phyloP scores from a whole-genome alignment of 2,888 invertebrate species.

The Venusia cambrica region DNA sequence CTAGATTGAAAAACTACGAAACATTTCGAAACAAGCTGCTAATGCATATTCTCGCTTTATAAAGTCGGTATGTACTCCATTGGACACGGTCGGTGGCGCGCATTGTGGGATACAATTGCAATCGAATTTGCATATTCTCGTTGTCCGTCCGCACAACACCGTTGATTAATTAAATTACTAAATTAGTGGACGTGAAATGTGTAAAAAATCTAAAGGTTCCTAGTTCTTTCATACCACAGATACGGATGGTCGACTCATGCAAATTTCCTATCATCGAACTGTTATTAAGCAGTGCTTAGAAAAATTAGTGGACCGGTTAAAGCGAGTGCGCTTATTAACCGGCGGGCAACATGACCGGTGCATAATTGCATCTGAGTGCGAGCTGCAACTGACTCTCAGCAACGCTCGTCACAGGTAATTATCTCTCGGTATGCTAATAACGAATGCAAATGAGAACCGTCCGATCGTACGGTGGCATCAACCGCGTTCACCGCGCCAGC shows the following conservation, averaged over 20 bases:
- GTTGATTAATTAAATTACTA: slow-evolving; percentile 65
- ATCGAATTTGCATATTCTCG: slow-evolving; percentile 70
- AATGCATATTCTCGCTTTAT: slow-evolving; percentile 58
- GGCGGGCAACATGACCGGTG: slow-evolving; percentile 45
- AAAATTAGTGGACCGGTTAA: slow-evolving; percentile 30
- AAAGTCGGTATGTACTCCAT: slow-evolving; percentile 46
- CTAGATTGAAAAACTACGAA: slow-evolving; percentile 27
- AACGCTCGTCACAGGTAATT: slow-evolving; percentile 66
- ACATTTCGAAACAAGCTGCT: slow-evolving; percentile 46
- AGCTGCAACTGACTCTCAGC: slow-evolving; percentile 45
- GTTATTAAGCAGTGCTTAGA: slow-evolving; percentile 34
- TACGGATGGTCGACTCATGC: slow-evolving; percentile 37
- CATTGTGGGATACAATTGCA: slow-evolving; percentile 67
- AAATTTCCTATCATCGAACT: slow-evolving; percentile 34
- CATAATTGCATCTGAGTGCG: slow-evolving; percentile 49
- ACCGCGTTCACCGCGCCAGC: slow-evolving; percentile 31
- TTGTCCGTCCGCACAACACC: slow-evolving; percentile 48
- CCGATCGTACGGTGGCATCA: slow-evolving; percentile 37
- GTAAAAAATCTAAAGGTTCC: slow-evolving; percentile 26
- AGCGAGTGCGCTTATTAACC: slow-evolving; percentile 31
- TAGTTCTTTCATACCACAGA: slow-evolving; percentile 16
- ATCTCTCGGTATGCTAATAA: slow-evolving; percentile 69
- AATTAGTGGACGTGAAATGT: slow-evolving; percentile 43
- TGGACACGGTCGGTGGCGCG: slow-evolving; percentile 61
- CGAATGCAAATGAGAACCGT: slow-evolving; percentile 65